These are phyloP conservation scores for Lepus europaeus DNA, from an alignment of 2,113 vertebrate species.

Conservation along the genomic window DNA sequence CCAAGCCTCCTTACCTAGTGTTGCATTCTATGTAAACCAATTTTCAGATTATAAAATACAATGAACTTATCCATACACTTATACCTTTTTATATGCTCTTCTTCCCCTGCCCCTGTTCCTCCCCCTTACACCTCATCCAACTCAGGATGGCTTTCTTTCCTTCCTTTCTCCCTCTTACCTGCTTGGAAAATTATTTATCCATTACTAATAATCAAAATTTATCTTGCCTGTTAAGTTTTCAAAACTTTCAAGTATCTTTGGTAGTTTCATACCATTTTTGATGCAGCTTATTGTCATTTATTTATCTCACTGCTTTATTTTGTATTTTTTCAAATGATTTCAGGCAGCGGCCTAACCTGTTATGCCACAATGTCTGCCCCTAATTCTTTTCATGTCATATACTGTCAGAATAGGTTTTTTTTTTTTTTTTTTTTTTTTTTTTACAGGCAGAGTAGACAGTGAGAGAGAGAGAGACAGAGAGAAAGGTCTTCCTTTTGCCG, in stretches of 20 bases:
- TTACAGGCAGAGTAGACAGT: no score
- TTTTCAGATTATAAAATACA: conserved; percentile 54
- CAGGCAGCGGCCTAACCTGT: no score
- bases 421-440: no score
- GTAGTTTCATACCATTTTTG: conserved; percentile 32
- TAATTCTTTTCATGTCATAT: no score
- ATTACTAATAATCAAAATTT: conserved; percentile 45
- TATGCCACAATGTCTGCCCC: no score
- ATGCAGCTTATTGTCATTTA: conserved; percentile 49
- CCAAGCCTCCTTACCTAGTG: not conserved
- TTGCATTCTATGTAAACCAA: conserved; percentile 2
- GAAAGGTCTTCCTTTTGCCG: no score
- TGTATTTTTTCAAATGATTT: no score
- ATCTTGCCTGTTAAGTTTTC: conserved; percentile 22
- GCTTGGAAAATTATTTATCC: conserved; percentile 38
- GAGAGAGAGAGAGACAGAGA: no score
- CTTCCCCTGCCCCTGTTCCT: not conserved
- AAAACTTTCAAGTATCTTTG: conserved; percentile 20
- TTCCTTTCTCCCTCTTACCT: not conserved
- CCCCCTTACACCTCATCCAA: no score
- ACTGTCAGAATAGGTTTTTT: not conserved
- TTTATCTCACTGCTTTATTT: conserved; percentile 34
- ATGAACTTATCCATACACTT: conserved; percentile 10
- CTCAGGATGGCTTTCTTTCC: conserved; percentile 1
- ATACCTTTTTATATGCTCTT: conserved; percentile 8